Percentiles rank a stretch among this genome's conserved stretches.
phyloP scores from a whole-genome alignment of 2,797 vertebrate genomes.

The Australoheros facetus region DNA sequence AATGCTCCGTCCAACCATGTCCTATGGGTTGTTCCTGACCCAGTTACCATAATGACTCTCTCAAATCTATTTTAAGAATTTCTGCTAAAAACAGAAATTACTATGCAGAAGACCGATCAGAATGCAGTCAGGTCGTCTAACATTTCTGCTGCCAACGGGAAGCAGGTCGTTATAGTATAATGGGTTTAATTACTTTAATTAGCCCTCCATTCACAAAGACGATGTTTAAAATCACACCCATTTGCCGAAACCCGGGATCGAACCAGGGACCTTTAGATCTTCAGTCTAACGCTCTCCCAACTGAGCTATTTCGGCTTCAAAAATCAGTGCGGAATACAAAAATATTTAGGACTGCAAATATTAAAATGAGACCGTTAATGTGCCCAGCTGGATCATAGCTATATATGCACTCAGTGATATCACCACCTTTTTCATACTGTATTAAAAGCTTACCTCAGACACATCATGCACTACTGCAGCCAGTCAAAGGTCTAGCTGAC shows the following conservation, averaged over 20 bases:
- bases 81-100: background rate
- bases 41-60: background rate
- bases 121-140: background rate
- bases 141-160: too few relatives aligned
- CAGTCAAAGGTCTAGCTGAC: background rate
- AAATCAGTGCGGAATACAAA: too few relatives aligned
- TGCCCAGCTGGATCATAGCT: too few relatives aligned
- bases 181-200: too few relatives aligned
- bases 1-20: background rate
- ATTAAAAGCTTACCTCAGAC: background rate
- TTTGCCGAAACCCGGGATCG: conserved; percentile 75
- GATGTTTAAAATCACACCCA: background rate
- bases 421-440: background rate
- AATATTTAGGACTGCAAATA: background rate
- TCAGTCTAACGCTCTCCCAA: conserved; percentile 80
- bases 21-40: background rate
- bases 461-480: background rate
- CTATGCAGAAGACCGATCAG: too few relatives aligned
- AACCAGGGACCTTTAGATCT: conserved; percentile 78
- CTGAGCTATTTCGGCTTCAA: conserved; percentile 75
- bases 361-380: background rate
- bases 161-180: too few relatives aligned
- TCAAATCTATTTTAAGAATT: background rate
- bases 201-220: too few relatives aligned
- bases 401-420: background rate